These are phyloP conservation scores for Pseudolaguvia tuberculata DNA, from an alignment of 2,113 vertebrate species.

Conservation along the genomic window DNA sequence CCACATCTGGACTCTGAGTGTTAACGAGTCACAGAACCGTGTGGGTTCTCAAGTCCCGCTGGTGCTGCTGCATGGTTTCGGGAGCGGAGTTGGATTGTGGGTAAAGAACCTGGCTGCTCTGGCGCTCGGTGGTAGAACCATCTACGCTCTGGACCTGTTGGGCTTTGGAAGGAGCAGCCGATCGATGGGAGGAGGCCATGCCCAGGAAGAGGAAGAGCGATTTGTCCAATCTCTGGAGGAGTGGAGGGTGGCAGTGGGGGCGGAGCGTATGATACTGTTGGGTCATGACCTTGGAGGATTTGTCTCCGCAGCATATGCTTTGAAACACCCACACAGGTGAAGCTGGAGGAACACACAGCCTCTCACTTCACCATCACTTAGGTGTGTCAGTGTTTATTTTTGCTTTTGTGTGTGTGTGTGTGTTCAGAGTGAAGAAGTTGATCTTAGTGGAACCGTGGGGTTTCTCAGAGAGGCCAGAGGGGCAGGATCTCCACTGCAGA, in stretches of 20 bases:
- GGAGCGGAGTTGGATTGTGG: constrained; percentile 88
- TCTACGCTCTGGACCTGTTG: constrained; percentile 86
- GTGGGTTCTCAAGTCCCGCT: constrained; percentile 69
- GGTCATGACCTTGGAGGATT: constrained; percentile 93
- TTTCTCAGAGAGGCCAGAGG: constrained; percentile 83
- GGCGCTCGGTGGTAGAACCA: constrained; percentile 67
- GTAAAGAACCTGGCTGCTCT: constrained; percentile 85
- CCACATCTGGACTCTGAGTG: constrained; percentile 86
- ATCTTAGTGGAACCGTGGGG: constrained; percentile 96
- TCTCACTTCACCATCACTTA: too few relatives aligned
- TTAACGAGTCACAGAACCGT: constrained; percentile 60
- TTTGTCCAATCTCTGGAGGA: constrained; percentile 86
- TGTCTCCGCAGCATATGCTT: constrained; percentile 81
- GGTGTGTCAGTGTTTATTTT: too few relatives aligned
- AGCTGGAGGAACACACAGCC: too few relatives aligned
- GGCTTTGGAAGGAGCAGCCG: constrained; percentile 90
- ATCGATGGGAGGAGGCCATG: constrained; percentile 73
- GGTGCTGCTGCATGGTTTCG: constrained; percentile 89
- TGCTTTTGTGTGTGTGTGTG: neutral
- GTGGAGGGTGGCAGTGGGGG: constrained; percentile 78
- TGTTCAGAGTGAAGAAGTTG: constrained; percentile 81
- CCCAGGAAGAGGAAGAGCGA: constrained; percentile 78
- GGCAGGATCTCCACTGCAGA: constrained; percentile 72
- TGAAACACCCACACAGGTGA: constrained; percentile 72
- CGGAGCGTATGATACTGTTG: constrained; percentile 84